Evolutionary conservation across 2,797 vertebrate species (phyloP), one percentile per base, ranked within the genome.

Genomic region (Acestrorhynchus altus): DNA sequence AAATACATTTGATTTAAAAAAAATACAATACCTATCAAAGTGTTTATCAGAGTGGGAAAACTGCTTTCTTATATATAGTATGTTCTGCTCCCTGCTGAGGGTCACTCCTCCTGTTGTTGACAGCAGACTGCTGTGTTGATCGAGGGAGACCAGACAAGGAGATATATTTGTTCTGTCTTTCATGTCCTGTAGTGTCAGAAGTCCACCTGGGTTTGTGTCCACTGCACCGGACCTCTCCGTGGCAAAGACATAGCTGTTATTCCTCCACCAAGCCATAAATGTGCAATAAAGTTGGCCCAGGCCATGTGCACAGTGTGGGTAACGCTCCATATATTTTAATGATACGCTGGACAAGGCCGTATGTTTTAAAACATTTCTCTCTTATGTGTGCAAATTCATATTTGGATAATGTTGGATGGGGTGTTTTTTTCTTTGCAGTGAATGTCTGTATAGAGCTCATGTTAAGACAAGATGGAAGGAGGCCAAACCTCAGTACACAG

Each of bases 291-390:
- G 87, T 80, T 86, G 85, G 86, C 87, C 83, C 81, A 82, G 86
- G 81, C 87, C 85, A 83, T 86, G 85, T 88, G 88, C 83, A 82
- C 87, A 83, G 85, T 87, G 89, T 88, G 89, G 88, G 88, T 90
- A 90, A 91, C 84, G 91, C 90, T 87, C 88, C 90, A 92, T 92
- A 90, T 92, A 92, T 83, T 93, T 94, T 92, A 92, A 93, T 89
- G 88, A 78, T 85, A 87, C 83, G 82, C 85, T 69, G 84, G 88
- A 86, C 88, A 79, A 86, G 85, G 84, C 86, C 83, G 82, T 93
- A 92, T 89, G 91, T 90, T 92, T 90, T 79, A 74, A 83, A 78
- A 72, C 68, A 67, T 84, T 86, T 87, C 57, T 80, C 78, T 87
- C 85, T 88, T 85, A 88, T 90, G 85, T 83, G 88, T 83, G 83